Conservation (phyloP, 2,113 vertebrate species). For the Meriones unguiculatus region DNA sequence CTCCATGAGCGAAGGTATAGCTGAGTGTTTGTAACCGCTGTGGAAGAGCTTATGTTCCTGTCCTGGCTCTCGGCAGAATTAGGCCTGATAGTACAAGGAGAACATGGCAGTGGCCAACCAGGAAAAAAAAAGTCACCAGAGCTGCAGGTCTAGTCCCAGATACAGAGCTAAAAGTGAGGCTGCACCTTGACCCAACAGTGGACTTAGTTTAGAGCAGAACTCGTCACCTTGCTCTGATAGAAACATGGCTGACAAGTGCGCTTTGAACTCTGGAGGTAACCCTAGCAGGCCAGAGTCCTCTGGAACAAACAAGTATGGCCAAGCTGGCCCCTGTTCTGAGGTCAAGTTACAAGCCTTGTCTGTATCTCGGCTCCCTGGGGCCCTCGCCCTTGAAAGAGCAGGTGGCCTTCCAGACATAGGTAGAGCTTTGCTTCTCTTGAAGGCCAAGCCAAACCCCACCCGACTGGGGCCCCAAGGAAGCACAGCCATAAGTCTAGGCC, state of each 20-base stretch:
- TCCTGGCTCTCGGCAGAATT: neutral
- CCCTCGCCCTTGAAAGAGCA: conserved; percentile 29
- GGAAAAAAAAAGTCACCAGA: neutral
- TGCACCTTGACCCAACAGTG: neutral
- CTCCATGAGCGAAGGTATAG: neutral
- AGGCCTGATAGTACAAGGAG: neutral
- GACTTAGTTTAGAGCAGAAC: neutral
- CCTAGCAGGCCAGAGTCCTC: conserved; percentile 55
- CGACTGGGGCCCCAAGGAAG: neutral
- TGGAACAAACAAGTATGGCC: neutral
- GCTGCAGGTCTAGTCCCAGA: neutral
- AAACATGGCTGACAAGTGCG: neutral
- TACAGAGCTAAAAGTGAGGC: neutral
- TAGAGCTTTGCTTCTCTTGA: conserved; percentile 11
- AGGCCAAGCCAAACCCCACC: conserved; percentile 26
- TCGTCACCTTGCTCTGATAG: neutral
- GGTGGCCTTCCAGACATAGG: conserved; percentile 53
- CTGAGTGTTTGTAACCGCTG: neutral
- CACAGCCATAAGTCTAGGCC: neutral
- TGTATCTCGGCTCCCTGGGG: neutral
- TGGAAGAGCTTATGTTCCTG: neutral
- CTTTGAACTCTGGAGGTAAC: conserved; percentile 46
- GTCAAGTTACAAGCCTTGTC: conserved; percentile 27
- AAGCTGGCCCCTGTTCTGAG: neutral
- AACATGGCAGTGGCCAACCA: neutral